Evolutionary conservation across 2,888 invertebrate species (phyloP), one percentile per base, ranked within the genome.

Genomic region (Folsomia candida): DNA sequence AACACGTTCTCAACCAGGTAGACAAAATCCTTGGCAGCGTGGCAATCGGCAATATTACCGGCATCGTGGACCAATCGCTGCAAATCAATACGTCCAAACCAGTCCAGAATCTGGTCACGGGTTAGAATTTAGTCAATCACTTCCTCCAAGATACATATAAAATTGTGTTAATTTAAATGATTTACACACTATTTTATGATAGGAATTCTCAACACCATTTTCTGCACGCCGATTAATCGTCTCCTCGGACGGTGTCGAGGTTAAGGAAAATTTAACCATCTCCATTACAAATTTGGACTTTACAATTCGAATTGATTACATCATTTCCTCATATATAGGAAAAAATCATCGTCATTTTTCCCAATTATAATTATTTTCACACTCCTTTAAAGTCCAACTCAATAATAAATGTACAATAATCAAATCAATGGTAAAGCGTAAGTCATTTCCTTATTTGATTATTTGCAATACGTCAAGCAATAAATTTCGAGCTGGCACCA

Each of bases 161-260:
- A 14, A 51, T 14, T 51, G 11, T 51, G 18, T 51, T 51, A 14
- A 18, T 11, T 51, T 14, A 18, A 11, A 14, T 18, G 18, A 51
- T 51, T 18, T 18, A 51, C 11, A 14, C 18, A 51, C 51, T n/a
- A n/a, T n/a, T n/a, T n/a, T n/a, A n/a, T n/a, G n/a, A n/a, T n/a
- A n/a, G 70, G 73, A 26, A 73, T 73, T 25, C 22, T 73, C 0
- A 68, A 67, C 28, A 51, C 63, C 0, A 70, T 68, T 2, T 51
- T 73, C 18, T 73, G 73, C 63, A 73, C 68, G 25, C 73, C 73
- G 20, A 25, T 73, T 14, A 73, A 73, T 51, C 60, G 73, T 1
- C 51, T 73, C 4, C 71, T 70, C 64, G 70, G 70, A n/a, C 22
- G 68, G n/a, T 73, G 73, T 20, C 1, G 26, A 6, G 73, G 73